Base-by-base conservation (phyloP, 2,888 invertebrate genomes). In the Drosophila multiciliata region DNA sequence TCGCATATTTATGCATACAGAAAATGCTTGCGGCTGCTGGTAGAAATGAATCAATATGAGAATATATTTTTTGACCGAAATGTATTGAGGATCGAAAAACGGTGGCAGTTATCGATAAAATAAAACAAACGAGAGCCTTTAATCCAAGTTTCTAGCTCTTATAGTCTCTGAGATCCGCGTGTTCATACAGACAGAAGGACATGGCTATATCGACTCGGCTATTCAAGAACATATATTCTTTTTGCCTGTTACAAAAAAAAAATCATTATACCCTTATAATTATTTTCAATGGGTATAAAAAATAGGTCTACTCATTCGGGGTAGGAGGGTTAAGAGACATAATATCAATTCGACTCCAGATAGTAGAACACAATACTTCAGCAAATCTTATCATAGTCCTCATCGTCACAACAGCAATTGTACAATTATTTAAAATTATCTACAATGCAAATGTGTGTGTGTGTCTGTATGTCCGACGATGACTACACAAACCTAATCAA, bases 281-380 rank as follows among this genome's bases (percentile, higher is more conserved):
- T 45, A 23, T 23, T 45, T 45, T 45, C 4, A 45, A 4, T 45
- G 23, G 15, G 8, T 15, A 45, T 45, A 45, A 0, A 8, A 45
- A 45, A 42, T 45, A 29, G 38, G 26, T 36, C 12, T 71, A 54
- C 75, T 78, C 71, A 67, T 59, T 65, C 80, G 42, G 65, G 75
- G 79, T 53, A 62, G 59, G 64, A 17, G 35, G 49, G 75, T 52
- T 52, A 17, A 53, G 48, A 75, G 66, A 71, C 65, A 67, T 50
- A 65, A 40, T 40, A 50, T 49, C 49, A 61, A 45, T 61, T 74
- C 20, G 58, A 45, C 15, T 53, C 52, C 67, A 29, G 5, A 29
- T 78, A 78, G 67, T 83, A 87, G 40, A 17, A 42, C 50, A 45
- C 45, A 15, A 23, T 59, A 77, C 61, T 73, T 86, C 78, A 73